A percentile compares a stretch with the other conserved stretches of the same genome.
Conservation (phyloP, 2,113 vertebrate species). For the Climacteris rufus region DNA sequence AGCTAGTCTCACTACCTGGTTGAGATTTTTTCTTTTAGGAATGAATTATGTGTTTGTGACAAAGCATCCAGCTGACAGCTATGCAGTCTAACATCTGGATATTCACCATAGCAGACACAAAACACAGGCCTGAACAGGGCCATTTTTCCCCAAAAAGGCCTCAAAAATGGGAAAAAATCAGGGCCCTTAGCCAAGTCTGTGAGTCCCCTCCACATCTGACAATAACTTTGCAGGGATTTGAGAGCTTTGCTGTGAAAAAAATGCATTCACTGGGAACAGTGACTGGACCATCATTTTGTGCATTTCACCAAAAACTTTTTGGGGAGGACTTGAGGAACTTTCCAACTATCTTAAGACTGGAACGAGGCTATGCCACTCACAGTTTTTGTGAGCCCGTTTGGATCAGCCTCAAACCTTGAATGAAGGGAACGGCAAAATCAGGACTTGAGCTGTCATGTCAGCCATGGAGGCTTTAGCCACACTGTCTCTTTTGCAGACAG, state of each 20-base stretch:
- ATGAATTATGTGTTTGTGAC: background rate
- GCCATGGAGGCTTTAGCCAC: background rate
- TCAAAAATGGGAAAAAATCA: accelerated
- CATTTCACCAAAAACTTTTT: background rate
- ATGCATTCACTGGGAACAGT: background rate
- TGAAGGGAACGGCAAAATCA: background rate
- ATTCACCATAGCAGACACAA: background rate
- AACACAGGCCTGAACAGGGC: too few relatives aligned
- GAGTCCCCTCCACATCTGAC: background rate
- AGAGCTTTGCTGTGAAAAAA: background rate
- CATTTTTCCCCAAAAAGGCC: background rate
- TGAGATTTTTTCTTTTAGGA: background rate
- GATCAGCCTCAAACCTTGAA: background rate
- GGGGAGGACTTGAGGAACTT: background rate
- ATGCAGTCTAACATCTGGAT: background rate
- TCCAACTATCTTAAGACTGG: background rate
- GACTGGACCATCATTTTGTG: background rate
- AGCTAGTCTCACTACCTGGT: background rate
- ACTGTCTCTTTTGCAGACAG: background rate
- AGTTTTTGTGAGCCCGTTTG: accelerated
- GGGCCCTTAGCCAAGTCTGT: background rate
- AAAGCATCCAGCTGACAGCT: background rate
- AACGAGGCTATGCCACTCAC: background rate
- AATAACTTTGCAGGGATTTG: background rate
- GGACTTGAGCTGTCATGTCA: background rate